Conservation (phyloP, 2,797 vertebrate genomes). For the Phoebastria nigripes region DNA sequence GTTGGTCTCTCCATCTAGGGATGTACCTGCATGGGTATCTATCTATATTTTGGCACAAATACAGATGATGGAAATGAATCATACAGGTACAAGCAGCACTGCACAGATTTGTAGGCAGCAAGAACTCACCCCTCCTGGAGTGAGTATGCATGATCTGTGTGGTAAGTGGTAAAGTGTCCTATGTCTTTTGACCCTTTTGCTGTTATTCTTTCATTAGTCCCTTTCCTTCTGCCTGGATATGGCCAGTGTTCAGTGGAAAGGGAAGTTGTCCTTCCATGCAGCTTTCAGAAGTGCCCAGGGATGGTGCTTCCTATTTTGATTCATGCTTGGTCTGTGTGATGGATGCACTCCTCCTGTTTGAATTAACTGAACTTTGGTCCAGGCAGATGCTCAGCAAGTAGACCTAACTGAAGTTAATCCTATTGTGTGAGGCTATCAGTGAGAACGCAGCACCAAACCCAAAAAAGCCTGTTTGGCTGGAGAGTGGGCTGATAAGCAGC, state of each 20-base stretch:
- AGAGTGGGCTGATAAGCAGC: no score
- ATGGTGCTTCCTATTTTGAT: not conserved
- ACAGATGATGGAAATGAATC: not conserved
- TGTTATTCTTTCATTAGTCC: not conserved
- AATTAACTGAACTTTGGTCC: no score
- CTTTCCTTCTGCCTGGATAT: not conserved
- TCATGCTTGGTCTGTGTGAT: not conserved
- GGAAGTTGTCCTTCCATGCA: accelerated
- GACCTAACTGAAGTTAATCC: no score
- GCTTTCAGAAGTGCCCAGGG: not conserved
- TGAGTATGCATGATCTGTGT: not conserved
- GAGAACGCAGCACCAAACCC: no score
- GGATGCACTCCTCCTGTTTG: no score
- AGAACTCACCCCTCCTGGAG: not conserved
- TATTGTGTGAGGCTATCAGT: no score
- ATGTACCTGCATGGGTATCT: not conserved
- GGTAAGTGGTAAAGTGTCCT: not conserved
- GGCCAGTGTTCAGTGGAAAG: not conserved
- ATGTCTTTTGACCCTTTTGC: not conserved
- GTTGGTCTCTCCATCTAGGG: not conserved
- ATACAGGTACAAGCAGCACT: not conserved
- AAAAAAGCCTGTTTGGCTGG: no score
- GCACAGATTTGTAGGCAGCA: slow-evolving; percentile 21
- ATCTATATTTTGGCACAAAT: not conserved
- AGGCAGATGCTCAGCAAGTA: no score